These are phyloP conservation scores for Leucopsar rothschildi DNA, from an alignment of 2,113 vertebrate species.

Conservation along the genomic window DNA sequence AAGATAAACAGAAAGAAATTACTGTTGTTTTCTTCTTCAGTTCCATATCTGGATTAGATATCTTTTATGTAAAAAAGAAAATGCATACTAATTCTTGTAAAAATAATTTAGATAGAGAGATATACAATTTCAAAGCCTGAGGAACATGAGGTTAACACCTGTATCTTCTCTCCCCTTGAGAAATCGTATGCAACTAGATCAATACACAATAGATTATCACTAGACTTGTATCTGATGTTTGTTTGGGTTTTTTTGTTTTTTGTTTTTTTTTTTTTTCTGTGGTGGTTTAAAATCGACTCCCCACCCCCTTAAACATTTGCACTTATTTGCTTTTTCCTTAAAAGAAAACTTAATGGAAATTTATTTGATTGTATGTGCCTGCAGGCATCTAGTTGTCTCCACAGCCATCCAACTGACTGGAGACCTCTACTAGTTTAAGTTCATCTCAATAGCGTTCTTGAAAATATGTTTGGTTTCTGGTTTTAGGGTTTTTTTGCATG, in stretches of 20 bases:
- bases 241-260: background rate
- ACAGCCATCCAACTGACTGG: background rate
- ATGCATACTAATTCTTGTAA: background rate
- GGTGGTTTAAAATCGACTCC: background rate
- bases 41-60: background rate
- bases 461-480: accelerated
- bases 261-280: background rate
- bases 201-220: background rate
- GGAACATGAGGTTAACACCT: background rate
- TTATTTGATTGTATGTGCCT: background rate
- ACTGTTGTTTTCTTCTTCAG: background rate
- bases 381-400: background rate
- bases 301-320: background rate
- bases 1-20: background rate
- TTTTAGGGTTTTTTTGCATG: accelerated
- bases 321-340: background rate
- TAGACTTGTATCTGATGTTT: background rate
- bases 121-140: background rate
- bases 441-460: background rate
- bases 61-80: background rate
- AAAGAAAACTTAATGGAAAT: background rate
- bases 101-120: background rate
- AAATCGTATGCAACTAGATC: background rate
- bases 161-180: background rate
- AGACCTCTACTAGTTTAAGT: background rate